Percentiles rank a stretch among this genome's conserved stretches.
These are phyloP conservation scores for Amblyraja radiata DNA, from an alignment of 2,797 vertebrate genomes.

Conservation along the genomic window DNA sequence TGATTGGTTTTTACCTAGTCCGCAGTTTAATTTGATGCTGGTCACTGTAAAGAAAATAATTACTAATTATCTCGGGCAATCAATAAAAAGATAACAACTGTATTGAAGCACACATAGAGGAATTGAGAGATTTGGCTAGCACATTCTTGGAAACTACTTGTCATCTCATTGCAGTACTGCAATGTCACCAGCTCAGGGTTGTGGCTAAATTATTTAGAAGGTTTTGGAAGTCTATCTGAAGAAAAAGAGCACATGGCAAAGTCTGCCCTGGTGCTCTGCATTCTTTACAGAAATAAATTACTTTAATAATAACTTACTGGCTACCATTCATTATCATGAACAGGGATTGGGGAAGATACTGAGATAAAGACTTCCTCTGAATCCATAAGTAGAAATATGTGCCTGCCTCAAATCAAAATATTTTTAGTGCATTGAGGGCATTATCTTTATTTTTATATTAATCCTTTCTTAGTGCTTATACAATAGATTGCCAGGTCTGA, in stretches of 20 bases:
- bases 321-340: too few species aligned
- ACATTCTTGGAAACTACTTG: neutral
- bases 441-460: neutral
- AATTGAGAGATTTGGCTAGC: neutral
- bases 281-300: too few species aligned
- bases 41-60: neutral
- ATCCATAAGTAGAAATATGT: neutral
- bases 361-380: neutral
- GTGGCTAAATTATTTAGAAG: too few species aligned
- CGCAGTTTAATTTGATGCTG: neutral
- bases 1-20: constrained; percentile 1
- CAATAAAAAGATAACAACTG: neutral
- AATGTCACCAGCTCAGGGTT: too few species aligned
- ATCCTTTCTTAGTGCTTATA: too few species aligned
- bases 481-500: too few species aligned
- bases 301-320: too few species aligned
- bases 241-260: too few species aligned
- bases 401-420: neutral
- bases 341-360: too few species aligned
- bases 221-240: too few species aligned
- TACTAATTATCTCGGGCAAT: neutral
- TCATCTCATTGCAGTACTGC: neutral
- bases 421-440: neutral
- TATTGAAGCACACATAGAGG: neutral
- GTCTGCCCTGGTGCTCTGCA: too few species aligned